These are phyloP conservation scores for Eulemur mongoz DNA, from an alignment of 2,797 vertebrate species.

Conservation along the genomic window DNA sequence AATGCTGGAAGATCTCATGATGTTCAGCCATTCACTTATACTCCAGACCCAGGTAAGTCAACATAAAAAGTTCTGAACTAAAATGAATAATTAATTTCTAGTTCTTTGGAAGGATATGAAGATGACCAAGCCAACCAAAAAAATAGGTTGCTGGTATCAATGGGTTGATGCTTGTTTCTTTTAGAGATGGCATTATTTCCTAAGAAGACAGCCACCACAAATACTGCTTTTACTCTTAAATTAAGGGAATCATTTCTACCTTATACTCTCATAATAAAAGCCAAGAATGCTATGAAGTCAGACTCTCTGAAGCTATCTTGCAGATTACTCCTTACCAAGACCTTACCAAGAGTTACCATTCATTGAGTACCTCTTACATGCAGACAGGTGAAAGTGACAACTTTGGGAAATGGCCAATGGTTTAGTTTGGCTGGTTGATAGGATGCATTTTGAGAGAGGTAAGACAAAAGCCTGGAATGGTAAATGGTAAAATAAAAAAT, in stretches of 20 bases:
- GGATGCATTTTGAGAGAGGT: conserved; percentile 27
- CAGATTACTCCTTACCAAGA: background rate
- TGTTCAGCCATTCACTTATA: conserved; percentile 96
- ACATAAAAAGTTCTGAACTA: background rate
- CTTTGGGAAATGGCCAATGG: background rate
- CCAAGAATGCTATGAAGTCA: background rate
- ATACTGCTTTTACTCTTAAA: background rate
- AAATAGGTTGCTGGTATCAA: background rate
- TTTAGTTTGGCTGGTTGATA: background rate
- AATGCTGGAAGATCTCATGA: conserved; percentile 98
- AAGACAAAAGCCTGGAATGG: background rate
- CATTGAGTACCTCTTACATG: conserved; percentile 2
- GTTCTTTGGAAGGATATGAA: conserved; percentile 29
- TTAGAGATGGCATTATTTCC: conserved; percentile 12
- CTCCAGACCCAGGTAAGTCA: conserved; percentile 94
- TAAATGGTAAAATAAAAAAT: conserved; percentile 34
- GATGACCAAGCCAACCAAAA: conserved; percentile 11
- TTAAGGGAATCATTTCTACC: conserved; percentile 30
- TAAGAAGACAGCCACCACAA: background rate
- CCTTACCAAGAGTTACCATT: background rate
- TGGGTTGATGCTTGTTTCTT: conserved; percentile 21
- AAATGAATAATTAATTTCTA: conserved; percentile 45
- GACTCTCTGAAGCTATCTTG: background rate
- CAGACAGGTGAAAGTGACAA: background rate
- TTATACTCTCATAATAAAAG: conserved; percentile 10